phyloP scores from a whole-genome alignment of 2,113 vertebrate genomes.

The Silurus meridionalis region DNA sequence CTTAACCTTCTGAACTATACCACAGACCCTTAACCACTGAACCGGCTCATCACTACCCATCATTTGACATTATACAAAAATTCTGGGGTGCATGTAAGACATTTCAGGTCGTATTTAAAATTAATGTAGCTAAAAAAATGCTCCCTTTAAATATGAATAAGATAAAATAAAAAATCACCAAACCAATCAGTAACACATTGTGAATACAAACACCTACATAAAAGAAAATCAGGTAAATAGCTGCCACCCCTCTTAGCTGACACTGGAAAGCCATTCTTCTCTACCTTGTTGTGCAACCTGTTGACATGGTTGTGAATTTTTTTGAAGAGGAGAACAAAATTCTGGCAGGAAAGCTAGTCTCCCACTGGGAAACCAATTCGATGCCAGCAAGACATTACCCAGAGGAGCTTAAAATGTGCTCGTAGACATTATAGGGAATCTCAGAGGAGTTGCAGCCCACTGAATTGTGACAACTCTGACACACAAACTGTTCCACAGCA shows the following conservation, averaged over 20 bases:
- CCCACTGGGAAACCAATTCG: conserved; percentile 35
- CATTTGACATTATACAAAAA: neutral
- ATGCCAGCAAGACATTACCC: conserved; percentile 50
- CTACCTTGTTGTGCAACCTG: conserved; percentile 39
- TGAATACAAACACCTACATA: conserved; percentile 14
- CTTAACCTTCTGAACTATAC: neutral
- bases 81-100: neutral
- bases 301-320: conserved; percentile 45
- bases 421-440: conserved; percentile 47
- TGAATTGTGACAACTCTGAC: conserved; percentile 60
- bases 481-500: conserved; percentile 44
- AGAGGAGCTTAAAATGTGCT: conserved; percentile 38
- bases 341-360: conserved; percentile 45
- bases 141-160: neutral
- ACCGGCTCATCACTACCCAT: neutral
- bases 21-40: neutral
- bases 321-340: conserved; percentile 34
- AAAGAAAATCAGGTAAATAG: conserved; percentile 16
- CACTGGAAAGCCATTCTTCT: conserved; percentile 5
- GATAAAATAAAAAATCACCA: neutral
- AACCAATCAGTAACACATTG: conserved; percentile 18
- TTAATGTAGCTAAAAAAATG: neutral
- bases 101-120: neutral
- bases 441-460: conserved; percentile 53
- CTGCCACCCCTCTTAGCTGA: neutral